phyloP scores from a whole-genome alignment of 1,140 invertebrate species.

The Macrostomum lignano region DNA sequence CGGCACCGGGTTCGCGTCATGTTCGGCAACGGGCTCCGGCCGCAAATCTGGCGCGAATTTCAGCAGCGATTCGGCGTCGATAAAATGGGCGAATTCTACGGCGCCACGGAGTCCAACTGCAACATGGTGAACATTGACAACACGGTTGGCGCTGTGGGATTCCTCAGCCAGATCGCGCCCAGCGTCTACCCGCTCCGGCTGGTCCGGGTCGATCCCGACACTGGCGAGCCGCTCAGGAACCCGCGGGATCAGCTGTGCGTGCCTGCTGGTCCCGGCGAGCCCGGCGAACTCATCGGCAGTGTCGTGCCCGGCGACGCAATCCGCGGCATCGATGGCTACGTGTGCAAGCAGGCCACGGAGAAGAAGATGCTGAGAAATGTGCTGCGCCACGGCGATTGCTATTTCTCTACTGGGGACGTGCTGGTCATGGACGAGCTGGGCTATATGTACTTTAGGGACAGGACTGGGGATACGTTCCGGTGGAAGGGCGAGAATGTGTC shows the following conservation, averaged over 20 bases:
- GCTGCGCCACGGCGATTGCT: constrained; percentile 56
- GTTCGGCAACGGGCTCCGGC: constrained; percentile 75
- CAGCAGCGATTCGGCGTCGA: constrained; percentile 50
- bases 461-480: constrained; percentile 84
- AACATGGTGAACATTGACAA: constrained; percentile 35
- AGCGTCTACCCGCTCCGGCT: constrained; percentile 34
- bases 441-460: constrained; percentile 73
- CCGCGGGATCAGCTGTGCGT: constrained; percentile 7
- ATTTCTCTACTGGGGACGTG: constrained; percentile 43
- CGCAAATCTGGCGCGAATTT: constrained; percentile 79
- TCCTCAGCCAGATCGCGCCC: constrained; percentile 37
- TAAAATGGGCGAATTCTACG: constrained; percentile 70
- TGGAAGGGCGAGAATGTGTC: constrained; percentile 94
- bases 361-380: constrained; percentile 72
- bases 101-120: constrained; percentile 83
- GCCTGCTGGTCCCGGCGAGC: constrained; percentile 36
- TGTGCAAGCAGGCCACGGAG: constrained; percentile 58
- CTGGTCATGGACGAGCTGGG: constrained; percentile 62
- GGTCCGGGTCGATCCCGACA: constrained; percentile 47
- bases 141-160: constrained; percentile 59
- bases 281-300: constrained; percentile 83
- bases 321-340: constrained; percentile 47
- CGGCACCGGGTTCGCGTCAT: constrained; percentile 54
- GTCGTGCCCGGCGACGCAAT: constrained; percentile 40
- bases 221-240: constrained; percentile 17